A percentile compares a stretch with the other conserved stretches of the same genome.
These are phyloP conservation scores for Etia nguti DNA, from an alignment of 2,113 vertebrate genomes.

Conservation along the genomic window DNA sequence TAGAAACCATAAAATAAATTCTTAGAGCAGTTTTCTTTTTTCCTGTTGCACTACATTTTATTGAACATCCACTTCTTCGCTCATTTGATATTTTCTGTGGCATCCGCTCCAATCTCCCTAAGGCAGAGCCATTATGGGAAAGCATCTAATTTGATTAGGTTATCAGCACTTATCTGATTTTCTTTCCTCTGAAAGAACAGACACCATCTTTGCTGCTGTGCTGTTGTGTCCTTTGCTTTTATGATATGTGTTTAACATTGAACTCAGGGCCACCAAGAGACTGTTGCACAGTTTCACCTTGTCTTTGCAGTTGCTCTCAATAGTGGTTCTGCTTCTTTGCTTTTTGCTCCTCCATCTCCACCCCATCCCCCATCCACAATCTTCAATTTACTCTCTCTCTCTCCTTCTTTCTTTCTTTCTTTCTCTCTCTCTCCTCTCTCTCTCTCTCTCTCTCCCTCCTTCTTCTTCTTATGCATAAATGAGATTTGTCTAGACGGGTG, in stretches of 20 bases:
- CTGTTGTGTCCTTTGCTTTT: constrained; percentile 11
- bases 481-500: constrained; percentile 79
- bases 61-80: constrained; percentile 4
- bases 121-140: constrained; percentile 44
- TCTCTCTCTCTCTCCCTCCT: constrained; percentile 3
- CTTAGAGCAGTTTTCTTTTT: neutral
- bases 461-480: constrained; percentile 68
- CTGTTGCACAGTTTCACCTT: constrained; percentile 27
- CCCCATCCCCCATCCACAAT: constrained; percentile 47
- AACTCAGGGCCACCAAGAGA: constrained; percentile 25
- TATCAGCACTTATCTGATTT: constrained; percentile 55
- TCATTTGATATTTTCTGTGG: constrained; percentile 30
- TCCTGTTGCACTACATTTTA: constrained; percentile 4
- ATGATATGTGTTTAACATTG: constrained; percentile 27
- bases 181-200: constrained; percentile 29
- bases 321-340: constrained; percentile 46
- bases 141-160: constrained; percentile 57
- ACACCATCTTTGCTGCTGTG: constrained; percentile 25
- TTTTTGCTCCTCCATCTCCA: constrained; percentile 35
- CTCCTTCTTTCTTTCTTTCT: neutral
- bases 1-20: neutral
- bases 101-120: constrained; percentile 18
- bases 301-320: constrained; percentile 37
- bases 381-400: constrained; percentile 34
- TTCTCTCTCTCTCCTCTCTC: neutral